Base-by-base conservation (phyloP, 1,140 invertebrate species). In the Philotrypesis tridentata region DNA sequence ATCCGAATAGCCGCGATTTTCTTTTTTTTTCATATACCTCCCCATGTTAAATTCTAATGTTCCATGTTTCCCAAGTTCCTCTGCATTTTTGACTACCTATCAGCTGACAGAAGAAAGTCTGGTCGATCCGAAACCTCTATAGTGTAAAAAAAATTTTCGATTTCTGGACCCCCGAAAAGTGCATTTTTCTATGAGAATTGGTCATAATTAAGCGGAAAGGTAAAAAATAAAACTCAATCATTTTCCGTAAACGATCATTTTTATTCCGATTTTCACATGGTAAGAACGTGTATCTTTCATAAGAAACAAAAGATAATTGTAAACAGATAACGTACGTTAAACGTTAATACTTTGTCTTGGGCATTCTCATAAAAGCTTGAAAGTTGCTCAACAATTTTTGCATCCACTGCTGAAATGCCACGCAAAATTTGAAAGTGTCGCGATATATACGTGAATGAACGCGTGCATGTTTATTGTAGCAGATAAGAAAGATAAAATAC, bases 261-360 rank as follows among this genome's bases (percentile, higher is more conserved):
- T 81, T 75, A 75, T 81, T 75, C 14, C 72, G 40, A 55, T 33
- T 5, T 79, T 72, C 40, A 37, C 21, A 33, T 67, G 71, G 61
- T 80, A 74, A 80, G 63, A 68, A 81, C 43, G 55, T 83, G 84
- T 82, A 84, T 81, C 79, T 87, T 85, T 86, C 86, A 87, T 80
- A 86, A 87, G 75, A 72, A 79, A 80, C 84, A 83, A 87, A 61
- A 55, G 82, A 88, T 86, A 84, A 82, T 88, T 85, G 85, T 85
- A 88, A 89, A 88, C 80, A 88, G 71, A 87, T 87, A 89, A 89
- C 85, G 86, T 87, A 86, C 80, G 77, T 88, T 89, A 87, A 89
- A 87, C 84, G 82, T 89, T 89, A 89, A 89, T 89, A 89, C 86
- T 89, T 88, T 85, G 83, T 85, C 76, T 75, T 75, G 85, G 85